phyloP scores from a whole-genome alignment of 2,888 invertebrate species.

The Tineola bisselliella region DNA sequence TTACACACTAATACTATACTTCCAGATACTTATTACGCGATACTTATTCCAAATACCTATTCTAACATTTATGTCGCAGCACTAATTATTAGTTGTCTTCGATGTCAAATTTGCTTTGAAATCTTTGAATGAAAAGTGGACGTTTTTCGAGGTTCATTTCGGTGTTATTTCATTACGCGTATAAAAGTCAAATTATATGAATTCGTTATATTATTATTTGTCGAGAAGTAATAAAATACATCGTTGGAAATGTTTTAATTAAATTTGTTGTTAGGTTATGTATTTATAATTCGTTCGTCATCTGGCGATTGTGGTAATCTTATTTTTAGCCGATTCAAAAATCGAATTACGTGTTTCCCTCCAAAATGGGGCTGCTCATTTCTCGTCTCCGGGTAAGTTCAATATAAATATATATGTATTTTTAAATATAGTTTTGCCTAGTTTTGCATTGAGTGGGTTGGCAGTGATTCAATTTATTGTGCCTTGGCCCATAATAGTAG shows the following conservation, averaged over 20 bases:
- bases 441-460: background rate
- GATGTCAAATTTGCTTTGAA: background rate
- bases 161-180: background rate
- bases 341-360: conserved; percentile 23
- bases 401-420: conserved; percentile 14
- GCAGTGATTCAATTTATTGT: background rate
- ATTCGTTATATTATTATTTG: background rate
- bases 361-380: conserved; percentile 71
- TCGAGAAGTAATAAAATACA: background rate
- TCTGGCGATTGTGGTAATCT: conserved; percentile 46
- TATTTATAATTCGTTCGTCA: conserved; percentile 28
- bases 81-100: background rate
- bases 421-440: background rate
- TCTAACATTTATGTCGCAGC: too few species aligned
- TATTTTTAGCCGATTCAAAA: conserved; percentile 44
- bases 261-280: background rate
- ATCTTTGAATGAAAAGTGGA: background rate
- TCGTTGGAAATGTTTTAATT: background rate
- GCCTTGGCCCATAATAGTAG: background rate
- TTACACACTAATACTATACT: too few species aligned
- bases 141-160: background rate
- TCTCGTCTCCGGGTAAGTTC: conserved; percentile 75
- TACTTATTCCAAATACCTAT: too few species aligned
- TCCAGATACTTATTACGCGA: too few species aligned
- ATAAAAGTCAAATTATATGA: background rate